Evolutionary conservation across 2,113 vertebrate genomes (phyloP).

Genomic region (Eublepharis macularius): DNA sequence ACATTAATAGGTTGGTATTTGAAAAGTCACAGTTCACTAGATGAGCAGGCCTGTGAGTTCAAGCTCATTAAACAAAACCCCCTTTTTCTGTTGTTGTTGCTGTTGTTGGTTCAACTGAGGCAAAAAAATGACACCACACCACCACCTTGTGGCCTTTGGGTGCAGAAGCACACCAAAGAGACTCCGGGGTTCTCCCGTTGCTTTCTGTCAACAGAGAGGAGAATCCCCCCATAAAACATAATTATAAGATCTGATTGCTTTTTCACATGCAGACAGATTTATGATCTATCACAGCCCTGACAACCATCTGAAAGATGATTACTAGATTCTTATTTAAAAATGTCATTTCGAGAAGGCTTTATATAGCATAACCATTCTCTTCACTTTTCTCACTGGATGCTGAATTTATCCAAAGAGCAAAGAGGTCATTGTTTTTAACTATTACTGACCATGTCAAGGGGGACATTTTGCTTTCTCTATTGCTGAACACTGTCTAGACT

Average conservation of each 20-base stretch:
- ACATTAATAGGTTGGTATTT: conserved; percentile 97
- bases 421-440: neutral
- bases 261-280: conserved; percentile 43
- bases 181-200: neutral
- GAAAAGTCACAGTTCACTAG: conserved; percentile 88
- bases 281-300: conserved; percentile 36
- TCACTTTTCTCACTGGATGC: conserved; percentile 13
- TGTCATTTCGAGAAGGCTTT: conserved; percentile 3
- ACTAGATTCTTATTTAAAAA: neutral
- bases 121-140: conserved; percentile 82
- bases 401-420: neutral
- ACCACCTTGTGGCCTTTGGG: conserved; percentile 85
- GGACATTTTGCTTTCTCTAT: conserved; percentile 7
- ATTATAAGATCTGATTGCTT: conserved; percentile 43
- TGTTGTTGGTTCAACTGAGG: neutral
- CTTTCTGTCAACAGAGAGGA: conserved; percentile 14
- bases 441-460: neutral
- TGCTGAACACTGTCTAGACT: conserved; percentile 6
- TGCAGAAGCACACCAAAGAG: conserved; percentile 35
- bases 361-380: conserved; percentile 22
- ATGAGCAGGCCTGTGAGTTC: conserved; percentile 84
- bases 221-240: conserved; percentile 17
- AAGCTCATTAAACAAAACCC: conserved; percentile 90
- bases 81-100: conserved; percentile 70
- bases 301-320: conserved; percentile 19